Conservation (phyloP, 2,113 vertebrate genomes). For the Podocnemis expansa region DNA sequence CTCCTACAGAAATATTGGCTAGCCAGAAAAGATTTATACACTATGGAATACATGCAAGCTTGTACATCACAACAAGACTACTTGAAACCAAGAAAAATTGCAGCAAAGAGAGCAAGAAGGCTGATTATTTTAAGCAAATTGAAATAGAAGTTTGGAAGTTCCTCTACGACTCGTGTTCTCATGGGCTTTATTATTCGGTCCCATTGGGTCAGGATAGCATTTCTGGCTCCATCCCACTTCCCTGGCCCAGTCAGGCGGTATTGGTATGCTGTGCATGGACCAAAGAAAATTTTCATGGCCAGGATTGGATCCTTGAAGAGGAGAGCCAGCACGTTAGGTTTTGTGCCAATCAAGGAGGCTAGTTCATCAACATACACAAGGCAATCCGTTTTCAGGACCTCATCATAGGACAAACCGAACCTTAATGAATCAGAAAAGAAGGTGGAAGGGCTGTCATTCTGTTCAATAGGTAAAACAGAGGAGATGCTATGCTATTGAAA, state of each 20-base stretch:
- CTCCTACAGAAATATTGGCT: not conserved
- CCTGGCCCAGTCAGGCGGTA: slow-evolving; percentile 84
- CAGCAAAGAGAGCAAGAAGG: slow-evolving; percentile 68
- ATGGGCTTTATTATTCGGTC: slow-evolving; percentile 77
- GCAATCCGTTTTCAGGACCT: slow-evolving; percentile 86
- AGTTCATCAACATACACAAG: slow-evolving; percentile 84
- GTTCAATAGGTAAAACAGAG: not conserved
- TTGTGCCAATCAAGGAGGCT: slow-evolving; percentile 75
- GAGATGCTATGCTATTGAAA: not conserved
- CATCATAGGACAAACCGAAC: slow-evolving; percentile 83
- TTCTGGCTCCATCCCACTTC: slow-evolving; percentile 84
- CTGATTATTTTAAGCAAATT: slow-evolving; percentile 38
- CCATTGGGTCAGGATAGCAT: slow-evolving; percentile 88
- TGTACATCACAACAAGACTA: slow-evolving; percentile 25
- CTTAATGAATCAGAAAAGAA: slow-evolving; percentile 64
- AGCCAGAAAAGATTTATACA: not conserved
- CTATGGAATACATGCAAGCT: not conserved
- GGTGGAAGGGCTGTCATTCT: not conserved
- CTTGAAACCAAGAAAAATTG: slow-evolving; percentile 58
- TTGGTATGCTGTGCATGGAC: slow-evolving; percentile 85
- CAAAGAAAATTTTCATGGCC: slow-evolving; percentile 78
- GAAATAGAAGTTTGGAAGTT: not conserved
- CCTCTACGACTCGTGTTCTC: slow-evolving; percentile 71
- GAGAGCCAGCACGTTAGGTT: slow-evolving; percentile 75
- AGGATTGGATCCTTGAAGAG: slow-evolving; percentile 83